A percentile compares a stretch with the other conserved stretches of the same genome.
Conservation (phyloP, 37 sponge, comb jelly and placozoan species). For the Sycon ciliatum region DNA sequence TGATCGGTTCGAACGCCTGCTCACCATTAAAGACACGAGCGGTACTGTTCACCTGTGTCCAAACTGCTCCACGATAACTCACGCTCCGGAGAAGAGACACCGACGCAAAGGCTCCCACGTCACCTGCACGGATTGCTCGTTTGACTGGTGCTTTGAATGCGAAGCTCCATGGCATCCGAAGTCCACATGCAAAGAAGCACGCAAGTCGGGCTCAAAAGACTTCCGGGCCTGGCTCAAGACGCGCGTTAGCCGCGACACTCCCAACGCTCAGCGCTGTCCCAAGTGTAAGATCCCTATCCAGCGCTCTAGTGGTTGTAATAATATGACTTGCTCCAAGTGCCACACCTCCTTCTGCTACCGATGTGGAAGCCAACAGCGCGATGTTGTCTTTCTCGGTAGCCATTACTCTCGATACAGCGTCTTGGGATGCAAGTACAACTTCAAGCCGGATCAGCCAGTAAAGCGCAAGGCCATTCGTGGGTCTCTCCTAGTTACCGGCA, state of each 20-base stretch:
- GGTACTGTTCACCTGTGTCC: too few species aligned
- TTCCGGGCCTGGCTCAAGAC: slow-evolving; percentile 50
- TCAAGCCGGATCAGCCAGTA: slow-evolving; percentile 17
- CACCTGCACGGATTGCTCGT: slow-evolving; percentile 40
- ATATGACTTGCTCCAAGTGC: slow-evolving; percentile 71
- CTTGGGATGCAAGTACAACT: slow-evolving; percentile 56
- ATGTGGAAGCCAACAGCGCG: slow-evolving; percentile 47
- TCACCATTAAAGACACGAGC: too few species aligned
- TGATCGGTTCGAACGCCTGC: too few species aligned
- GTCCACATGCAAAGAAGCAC: slow-evolving; percentile 29
- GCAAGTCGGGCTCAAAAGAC: slow-evolving; percentile 28
- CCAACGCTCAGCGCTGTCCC: slow-evolving; percentile 69
- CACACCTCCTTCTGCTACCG: slow-evolving; percentile 60
- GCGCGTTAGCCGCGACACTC: background rate
- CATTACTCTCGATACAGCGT: slow-evolving; percentile 39
- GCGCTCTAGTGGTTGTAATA: slow-evolving; percentile 55
- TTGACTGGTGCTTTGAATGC: slow-evolving; percentile 72
- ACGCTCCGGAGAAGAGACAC: background rate
- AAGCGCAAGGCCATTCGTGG: slow-evolving; percentile 34
- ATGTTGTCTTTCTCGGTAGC: slow-evolving; percentile 27
- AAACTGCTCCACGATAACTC: too few species aligned
- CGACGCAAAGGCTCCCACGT: slow-evolving; percentile 13
- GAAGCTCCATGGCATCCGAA: slow-evolving; percentile 74
- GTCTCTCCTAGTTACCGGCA: too few species aligned
- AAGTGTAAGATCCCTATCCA: slow-evolving; percentile 61